These are phyloP conservation scores for Scomber japonicus DNA, from an alignment of 2,113 vertebrate species.

Conservation along the genomic window DNA sequence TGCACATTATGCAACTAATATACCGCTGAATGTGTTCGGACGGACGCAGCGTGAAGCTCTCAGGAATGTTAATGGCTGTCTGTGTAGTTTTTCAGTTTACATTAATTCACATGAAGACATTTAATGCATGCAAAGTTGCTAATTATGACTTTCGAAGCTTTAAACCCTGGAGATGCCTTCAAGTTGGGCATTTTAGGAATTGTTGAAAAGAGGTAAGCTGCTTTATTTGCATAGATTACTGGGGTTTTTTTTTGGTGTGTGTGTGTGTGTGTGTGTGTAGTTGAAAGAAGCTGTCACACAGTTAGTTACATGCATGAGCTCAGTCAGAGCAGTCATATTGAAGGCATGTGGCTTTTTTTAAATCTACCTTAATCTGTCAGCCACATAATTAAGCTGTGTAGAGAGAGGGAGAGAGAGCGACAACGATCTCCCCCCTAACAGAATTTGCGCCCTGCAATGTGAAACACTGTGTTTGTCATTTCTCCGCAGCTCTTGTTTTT, in stretches of 20 bases:
- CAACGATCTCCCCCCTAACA: background rate
- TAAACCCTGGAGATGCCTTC: conserved; percentile 61
- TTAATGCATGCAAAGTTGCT: background rate
- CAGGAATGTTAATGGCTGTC: conserved; percentile 28
- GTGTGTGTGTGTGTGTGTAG: background rate
- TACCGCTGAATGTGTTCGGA: conserved; percentile 29
- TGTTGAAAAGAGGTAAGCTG: conserved; percentile 72
- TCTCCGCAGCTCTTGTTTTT: conserved; percentile 21
- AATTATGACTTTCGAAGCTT: conserved; percentile 39
- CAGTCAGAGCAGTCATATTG: background rate
- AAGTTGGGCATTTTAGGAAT: conserved; percentile 67
- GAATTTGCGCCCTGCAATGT: conserved; percentile 5
- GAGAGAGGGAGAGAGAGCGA: background rate
- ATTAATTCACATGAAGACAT: background rate
- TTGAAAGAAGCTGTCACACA: background rate
- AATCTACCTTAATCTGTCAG: conserved; percentile 22
- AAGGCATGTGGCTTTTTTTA: background rate
- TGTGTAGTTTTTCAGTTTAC: background rate
- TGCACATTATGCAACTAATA: conserved; percentile 41
- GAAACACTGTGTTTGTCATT: background rate
- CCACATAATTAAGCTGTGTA: background rate
- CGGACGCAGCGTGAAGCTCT: conserved; percentile 31
- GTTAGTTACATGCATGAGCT: background rate
- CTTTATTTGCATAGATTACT: background rate
- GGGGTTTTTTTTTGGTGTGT: background rate